phyloP scores from a whole-genome alignment of 2,797 vertebrate species.

The Macroramphosus scolopax region DNA sequence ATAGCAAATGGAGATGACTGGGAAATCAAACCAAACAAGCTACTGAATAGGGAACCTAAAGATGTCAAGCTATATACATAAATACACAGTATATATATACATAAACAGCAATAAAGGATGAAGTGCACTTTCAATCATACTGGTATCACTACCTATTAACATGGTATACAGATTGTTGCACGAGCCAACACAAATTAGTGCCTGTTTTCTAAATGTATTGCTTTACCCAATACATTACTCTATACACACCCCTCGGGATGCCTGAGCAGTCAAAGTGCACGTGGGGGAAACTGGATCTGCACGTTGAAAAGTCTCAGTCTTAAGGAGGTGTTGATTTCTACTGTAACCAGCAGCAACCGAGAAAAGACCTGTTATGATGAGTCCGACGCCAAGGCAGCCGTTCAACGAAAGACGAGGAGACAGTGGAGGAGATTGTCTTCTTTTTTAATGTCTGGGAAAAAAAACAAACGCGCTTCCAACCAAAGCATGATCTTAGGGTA shows the following conservation, averaged over 20 bases:
- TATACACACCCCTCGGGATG: constrained; percentile 35
- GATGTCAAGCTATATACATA: too few species aligned
- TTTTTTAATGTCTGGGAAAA: constrained; percentile 65
- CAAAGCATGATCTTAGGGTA: constrained; percentile 58
- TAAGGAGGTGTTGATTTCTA: constrained; percentile 66
- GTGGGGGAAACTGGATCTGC: constrained; percentile 54
- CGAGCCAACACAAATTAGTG: too few species aligned
- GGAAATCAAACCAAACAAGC: constrained; percentile 1
- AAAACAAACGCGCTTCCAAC: constrained; percentile 65
- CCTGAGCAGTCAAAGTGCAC: constrained; percentile 24
- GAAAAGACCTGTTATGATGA: constrained; percentile 38
- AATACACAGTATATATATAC: too few species aligned
- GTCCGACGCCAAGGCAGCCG: constrained; percentile 56
- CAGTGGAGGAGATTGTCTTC: constrained; percentile 63
- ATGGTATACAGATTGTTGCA: too few species aligned
- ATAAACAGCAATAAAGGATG: too few species aligned
- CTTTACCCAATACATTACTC: too few species aligned
- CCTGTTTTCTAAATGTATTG: too few species aligned
- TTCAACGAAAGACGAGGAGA: constrained; percentile 63
- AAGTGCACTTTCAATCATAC: too few species aligned
- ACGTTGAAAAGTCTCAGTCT: constrained; percentile 59
- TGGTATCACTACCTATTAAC: too few species aligned
- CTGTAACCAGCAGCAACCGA: constrained; percentile 65
- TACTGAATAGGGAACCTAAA: background rate
- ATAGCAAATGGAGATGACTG: too few species aligned